Percentiles rank a stretch among this genome's conserved stretches.
phyloP scores from a whole-genome alignment of 2,113 vertebrate genomes.

The Sinocyclocheilus maitianheensis region DNA sequence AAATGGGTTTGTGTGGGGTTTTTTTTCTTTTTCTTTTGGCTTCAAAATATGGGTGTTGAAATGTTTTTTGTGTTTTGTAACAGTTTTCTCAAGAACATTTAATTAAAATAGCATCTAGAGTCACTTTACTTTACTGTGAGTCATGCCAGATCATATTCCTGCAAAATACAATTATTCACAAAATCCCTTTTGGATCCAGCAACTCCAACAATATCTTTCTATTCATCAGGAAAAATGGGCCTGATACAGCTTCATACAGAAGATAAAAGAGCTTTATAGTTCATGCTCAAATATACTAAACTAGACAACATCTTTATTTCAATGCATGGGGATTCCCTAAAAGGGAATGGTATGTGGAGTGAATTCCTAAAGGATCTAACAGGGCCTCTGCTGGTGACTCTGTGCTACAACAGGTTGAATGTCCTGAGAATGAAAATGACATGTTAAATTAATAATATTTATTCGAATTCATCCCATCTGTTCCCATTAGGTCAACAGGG shows the following conservation, averaged over 20 bases:
- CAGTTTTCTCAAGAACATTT: conserved; percentile 2
- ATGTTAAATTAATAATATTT: conserved; percentile 20
- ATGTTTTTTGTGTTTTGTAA: background rate
- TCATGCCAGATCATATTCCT: background rate
- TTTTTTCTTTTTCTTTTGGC: conserved; percentile 12
- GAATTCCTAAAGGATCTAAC: conserved; percentile 42
- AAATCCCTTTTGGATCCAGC: background rate
- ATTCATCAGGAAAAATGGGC: background rate
- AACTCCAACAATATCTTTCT: background rate
- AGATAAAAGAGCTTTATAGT: background rate
- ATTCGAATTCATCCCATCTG: conserved; percentile 28
- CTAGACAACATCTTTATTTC: background rate
- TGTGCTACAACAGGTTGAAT: background rate
- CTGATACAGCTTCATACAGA: background rate
- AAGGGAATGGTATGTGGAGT: conserved; percentile 37
- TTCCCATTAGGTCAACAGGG: conserved; percentile 83
- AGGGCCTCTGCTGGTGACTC: conserved; percentile 63
- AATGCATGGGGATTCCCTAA: background rate
- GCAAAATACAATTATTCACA: background rate
- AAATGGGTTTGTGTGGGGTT: background rate
- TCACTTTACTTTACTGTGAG: background rate
- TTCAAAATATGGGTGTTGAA: background rate
- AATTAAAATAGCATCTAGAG: background rate
- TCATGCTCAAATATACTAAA: background rate
- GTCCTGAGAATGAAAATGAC: background rate